Evolutionary conservation across 2,797 vertebrate genomes (phyloP), one percentile per base, ranked within the genome.

Genomic region (Onychomys torridus): DNA sequence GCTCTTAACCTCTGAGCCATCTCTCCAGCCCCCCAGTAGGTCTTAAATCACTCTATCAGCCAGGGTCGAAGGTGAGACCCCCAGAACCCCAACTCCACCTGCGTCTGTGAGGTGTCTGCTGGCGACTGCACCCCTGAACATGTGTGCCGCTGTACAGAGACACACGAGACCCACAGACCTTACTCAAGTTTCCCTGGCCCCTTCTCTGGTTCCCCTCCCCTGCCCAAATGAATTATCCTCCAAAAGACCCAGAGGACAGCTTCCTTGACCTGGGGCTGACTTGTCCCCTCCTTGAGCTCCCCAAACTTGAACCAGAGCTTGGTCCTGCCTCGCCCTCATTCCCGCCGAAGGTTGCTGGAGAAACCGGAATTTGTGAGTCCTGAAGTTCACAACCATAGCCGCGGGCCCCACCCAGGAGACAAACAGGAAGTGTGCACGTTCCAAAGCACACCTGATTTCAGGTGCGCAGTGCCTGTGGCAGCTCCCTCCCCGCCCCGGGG

Each of bases 361-460:
- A 61, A 71, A n/a, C 59, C 14, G 57, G 65, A 46, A 3, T 79
- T 52, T 71, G 16, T 55, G n/a, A 37, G 11, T 43, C 21, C 19
- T 25, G 49, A 75, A 52, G 63, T 52, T 86, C 37, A 52, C 9
- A 27, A 81, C 57, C 4, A 5, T 4, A 88, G 37, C 59, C 21
- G 3, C 32, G 6, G 52, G n/a, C 49, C 83, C 25, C 27, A 52
- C 91, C 61, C 83, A 37, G 34, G n/a, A 87, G 86, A 92, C 94
- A 89, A 97, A 91, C 90, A 96, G 97, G 96, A 97, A 96, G 79
- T 91, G 65, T 29, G 32, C 49, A 23, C 32, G 23, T 40, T 82
- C 49, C 40, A 1, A 43, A 81, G 91, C 96, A 95, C 90, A 97
- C 95, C 97, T 94, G 92, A 90, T 4, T 76, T 91, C 95, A 97